Evolutionary conservation across 1,140 invertebrate species (phyloP), one percentile per base, ranked within the genome.

Genomic region (Maniola jurtina): DNA sequence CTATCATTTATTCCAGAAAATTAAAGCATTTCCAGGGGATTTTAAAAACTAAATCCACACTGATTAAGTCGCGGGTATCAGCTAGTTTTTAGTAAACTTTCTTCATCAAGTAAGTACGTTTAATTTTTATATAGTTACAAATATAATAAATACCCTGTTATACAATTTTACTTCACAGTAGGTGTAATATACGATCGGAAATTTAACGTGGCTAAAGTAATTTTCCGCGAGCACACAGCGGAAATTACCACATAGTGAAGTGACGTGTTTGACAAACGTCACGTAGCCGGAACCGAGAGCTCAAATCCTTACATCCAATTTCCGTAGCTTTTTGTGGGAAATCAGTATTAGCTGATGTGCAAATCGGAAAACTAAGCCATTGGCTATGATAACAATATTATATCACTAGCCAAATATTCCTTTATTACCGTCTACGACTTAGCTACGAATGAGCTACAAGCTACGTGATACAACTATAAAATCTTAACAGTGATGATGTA

Each of bases 261-360:
- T 90, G 88, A 90, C 86, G 82, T 89, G 88, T 89, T 90, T 86
- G 86, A 89, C 86, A 90, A 86, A 86, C 86, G 88, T 89, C 88
- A 89, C 88, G 88, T 89, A 90, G 84, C 84, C 88, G 88, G 85
- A 88, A 83, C 80, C 84, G 70, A 75, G 76, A 81, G 80, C 77
- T 81, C 83, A 90, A 86, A 90, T 90, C 88, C 88, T 90, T 90
- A 89, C 89, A 89, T 90, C 88, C 86, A 90, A 90, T 90, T 90
- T 90, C 88, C 88, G 83, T 83, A 15, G 79, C 84, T 89, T 90
- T 88, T 90, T 90, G 88, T 89, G 85, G 82, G 80, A 84, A 87
- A 83, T 81, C 81, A 79, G 86, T 89, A 90, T 90, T 90, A 90
- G 85, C 85, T 86, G 86, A 88, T 84, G 77, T 88, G 81, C 25